Conservation (phyloP, 2,113 vertebrate species). For the Clarias macrocephalus region DNA sequence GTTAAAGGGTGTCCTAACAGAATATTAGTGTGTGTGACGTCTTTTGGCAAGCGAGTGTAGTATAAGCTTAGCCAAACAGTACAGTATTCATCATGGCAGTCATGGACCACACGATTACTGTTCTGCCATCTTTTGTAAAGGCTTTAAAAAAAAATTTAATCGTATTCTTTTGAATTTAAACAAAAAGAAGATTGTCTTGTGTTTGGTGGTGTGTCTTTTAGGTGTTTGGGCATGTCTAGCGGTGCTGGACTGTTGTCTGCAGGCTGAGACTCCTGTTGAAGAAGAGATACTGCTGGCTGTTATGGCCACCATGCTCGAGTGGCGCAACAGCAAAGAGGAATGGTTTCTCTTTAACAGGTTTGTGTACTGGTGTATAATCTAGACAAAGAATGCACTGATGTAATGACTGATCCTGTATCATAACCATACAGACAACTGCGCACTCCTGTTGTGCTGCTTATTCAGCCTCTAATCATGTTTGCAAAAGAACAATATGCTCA, state of each 20-base stretch:
- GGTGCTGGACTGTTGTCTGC: slow-evolving; percentile 86
- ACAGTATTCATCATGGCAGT: not conserved
- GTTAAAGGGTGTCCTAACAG: too few species aligned
- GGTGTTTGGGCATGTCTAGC: slow-evolving; percentile 86
- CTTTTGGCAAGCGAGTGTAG: not conserved
- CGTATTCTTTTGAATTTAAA: not conserved
- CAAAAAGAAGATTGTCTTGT: not conserved
- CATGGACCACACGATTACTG: not conserved
- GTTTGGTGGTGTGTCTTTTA: slow-evolving; percentile 54
- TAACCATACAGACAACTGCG: too few species aligned
- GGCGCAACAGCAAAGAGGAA: slow-evolving; percentile 84
- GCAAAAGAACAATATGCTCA: not conserved
- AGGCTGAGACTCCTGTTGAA: slow-evolving; percentile 72
- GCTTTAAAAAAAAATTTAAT: not conserved
- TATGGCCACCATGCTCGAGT: slow-evolving; percentile 83
- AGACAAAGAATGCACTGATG: not conserved
- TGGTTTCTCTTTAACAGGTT: slow-evolving; percentile 88
- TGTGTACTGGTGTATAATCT: slow-evolving; percentile 42
- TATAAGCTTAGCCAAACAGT: not conserved
- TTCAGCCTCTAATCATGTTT: not conserved
- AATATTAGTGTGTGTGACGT: too few species aligned
- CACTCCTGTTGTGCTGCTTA: not conserved
- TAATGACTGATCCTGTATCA: not conserved
- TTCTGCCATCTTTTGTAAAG: not conserved
- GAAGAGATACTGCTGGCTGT: slow-evolving; percentile 78